Evolutionary conservation across 2,797 vertebrate species (phyloP), one percentile per base, ranked within the genome.

Genomic region (Helicolenus hilgendorfi): DNA sequence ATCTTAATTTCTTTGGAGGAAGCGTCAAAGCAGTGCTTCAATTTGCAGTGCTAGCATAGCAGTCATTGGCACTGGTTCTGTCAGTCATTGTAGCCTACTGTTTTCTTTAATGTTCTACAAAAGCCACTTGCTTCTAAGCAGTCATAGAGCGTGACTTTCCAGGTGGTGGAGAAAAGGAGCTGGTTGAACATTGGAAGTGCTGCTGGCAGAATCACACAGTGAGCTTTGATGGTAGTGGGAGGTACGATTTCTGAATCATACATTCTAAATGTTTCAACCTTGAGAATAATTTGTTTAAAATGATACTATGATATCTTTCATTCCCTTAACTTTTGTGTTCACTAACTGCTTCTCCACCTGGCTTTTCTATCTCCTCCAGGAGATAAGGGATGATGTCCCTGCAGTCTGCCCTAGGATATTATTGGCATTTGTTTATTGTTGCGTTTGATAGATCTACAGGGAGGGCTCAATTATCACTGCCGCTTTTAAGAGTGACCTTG

Each of bases 401-500:
- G 90, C 90, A 92, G 87, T 95, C 73, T 26, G 78, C 89, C 89
- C 85, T 6, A 29, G 92, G 95, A 96, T 92, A 92, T 96, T 94
- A 96, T 94, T 95, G 93, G 76, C 85, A 88, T 94, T 93, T 94
- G 94, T 97, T 97, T 97, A 95, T 96, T 94, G 94, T 94, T 91
- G 89, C 93, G 88, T 92, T 96, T 97, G 96, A 97, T 97, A 95
- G 91, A 97, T 97, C 96, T 94, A 83, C 81, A 56, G 92, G 94
- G 96, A 96, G 67, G 77, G 82, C 94, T 98, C 96, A 90, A 97
- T 98, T 97, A 89, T 95, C 80, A 60, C 70, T 69, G 85, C 80
- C 74, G 59, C 89, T 87, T 96, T 95, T 92, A 93, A 82, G 72
- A 93, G 62, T 96, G 97, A 98, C 98, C 97, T 98, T 98, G 97